Percentiles rank a stretch among this genome's conserved stretches.
These are phyloP conservation scores for Ardeotis arabs DNA, from an alignment of 2,113 vertebrate genomes.

Conservation along the genomic window DNA sequence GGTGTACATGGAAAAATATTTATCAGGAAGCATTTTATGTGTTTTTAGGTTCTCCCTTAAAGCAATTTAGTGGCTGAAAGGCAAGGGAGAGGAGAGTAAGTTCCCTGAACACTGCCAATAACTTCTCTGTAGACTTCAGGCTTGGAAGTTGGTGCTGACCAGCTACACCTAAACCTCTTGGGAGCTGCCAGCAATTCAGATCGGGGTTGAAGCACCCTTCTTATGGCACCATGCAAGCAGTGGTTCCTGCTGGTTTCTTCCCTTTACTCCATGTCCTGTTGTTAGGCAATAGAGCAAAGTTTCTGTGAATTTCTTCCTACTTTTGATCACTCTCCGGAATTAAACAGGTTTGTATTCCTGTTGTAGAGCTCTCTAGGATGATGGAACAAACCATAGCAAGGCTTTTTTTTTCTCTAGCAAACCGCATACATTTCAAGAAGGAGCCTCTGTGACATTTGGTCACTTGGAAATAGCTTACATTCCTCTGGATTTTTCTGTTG, in stretches of 20 bases:
- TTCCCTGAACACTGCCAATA: background rate
- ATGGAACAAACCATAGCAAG: background rate
- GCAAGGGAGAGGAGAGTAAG: background rate
- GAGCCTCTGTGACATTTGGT: background rate
- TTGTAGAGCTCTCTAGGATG: background rate
- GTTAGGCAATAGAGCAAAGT: background rate
- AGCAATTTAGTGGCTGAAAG: background rate
- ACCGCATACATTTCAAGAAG: background rate
- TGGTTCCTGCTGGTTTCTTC: background rate
- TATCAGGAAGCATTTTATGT: constrained; percentile 25
- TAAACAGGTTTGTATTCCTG: background rate
- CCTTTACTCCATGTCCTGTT: background rate
- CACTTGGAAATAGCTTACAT: background rate
- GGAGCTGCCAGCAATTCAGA: background rate
- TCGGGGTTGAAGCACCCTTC: background rate
- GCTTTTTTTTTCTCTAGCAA: background rate
- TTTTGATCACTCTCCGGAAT: background rate
- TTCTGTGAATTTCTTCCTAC: background rate
- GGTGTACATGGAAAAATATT: constrained; percentile 23
- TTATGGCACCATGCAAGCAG: background rate
- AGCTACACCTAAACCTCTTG: background rate
- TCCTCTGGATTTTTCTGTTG: background rate
- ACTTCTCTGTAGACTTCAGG: background rate
- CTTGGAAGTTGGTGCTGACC: background rate
- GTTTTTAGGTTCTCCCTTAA: constrained; percentile 44